Evolutionary conservation across 2,113 vertebrate species (phyloP), one percentile per base, ranked within the genome.

Genomic region (Polypterus bichir): DNA sequence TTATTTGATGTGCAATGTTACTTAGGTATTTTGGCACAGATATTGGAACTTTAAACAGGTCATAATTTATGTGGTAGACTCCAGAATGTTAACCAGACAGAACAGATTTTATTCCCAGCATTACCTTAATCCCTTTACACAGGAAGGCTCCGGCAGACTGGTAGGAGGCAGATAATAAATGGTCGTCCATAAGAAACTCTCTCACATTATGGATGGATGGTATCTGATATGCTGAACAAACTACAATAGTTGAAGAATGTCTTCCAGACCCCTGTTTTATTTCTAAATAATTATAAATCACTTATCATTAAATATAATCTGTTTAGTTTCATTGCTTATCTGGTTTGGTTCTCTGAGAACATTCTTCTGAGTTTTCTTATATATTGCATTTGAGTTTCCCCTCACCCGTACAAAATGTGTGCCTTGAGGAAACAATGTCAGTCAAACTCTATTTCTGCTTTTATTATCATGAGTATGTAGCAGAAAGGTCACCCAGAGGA

Each of bases 381-480:
- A 66, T 5, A 3, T 54, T 55, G 52, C 27, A 11, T 60, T 56
- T 60, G 9, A 52, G 45, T 62, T 27, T 44, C 56, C 4, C 46
- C 56, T 6, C 9, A 27, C 56, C 9, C 27, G 27, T 27, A 27
- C 27, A 27, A 27, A 27, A 27, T 27, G 27, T 27, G 27, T 27
- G 27, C 27, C 27, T 27, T 27, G 27, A 27, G 27, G 27, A 27
- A 27, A 27, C 27, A 27, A 27, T 27, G 27, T 27, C 27, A 27
- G 27, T 27, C 27, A 27, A 27, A 27, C 27, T 27, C 27, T 27
- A 27, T 27, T 72, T 68, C 62, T 74, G 65, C 71, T 71, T 68
- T 70, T 77, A 77, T 71, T 79, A 78, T 81, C 76, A 71, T 68
- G 71, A 71, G 60, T 68, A 10, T 74, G 70, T 81, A 62, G 72